phyloP scores from a whole-genome alignment of 2,888 invertebrate genomes.

The Dione vanillae region DNA sequence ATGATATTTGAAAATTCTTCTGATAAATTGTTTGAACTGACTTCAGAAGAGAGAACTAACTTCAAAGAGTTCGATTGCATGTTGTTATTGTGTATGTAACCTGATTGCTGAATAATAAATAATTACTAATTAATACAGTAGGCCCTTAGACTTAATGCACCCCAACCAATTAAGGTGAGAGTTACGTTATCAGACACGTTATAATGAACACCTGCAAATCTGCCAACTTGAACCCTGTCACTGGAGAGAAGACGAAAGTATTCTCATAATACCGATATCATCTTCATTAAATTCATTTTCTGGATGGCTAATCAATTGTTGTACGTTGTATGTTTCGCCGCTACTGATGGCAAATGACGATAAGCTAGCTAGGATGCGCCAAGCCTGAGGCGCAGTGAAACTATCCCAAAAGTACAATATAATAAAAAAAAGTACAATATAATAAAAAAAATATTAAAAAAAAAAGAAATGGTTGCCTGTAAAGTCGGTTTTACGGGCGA shows the following conservation, averaged over 20 bases:
- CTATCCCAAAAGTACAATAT: not conserved
- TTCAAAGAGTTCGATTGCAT: too few species aligned
- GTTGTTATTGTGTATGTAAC: too few species aligned
- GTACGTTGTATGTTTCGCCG: conserved; percentile 49
- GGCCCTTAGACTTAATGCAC: conserved; percentile 47
- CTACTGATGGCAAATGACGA: conserved; percentile 55
- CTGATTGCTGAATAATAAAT: too few species aligned
- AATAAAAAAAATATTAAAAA: too few species aligned
- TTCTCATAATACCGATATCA: conserved; percentile 63
- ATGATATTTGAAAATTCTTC: too few species aligned
- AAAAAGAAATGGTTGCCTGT: too few species aligned
- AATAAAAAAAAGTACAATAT: too few species aligned
- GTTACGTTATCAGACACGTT: conserved; percentile 57
- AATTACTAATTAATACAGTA: conserved; percentile 1
- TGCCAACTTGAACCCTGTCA: conserved; percentile 50
- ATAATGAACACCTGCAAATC: conserved; percentile 56
- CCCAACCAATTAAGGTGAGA: conserved; percentile 72
- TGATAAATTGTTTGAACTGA: too few species aligned
- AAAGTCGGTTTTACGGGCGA: too few species aligned
- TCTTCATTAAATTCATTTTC: conserved; percentile 38
- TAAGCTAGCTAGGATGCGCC: conserved; percentile 57
- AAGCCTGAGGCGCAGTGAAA: conserved; percentile 9
- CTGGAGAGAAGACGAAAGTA: conserved; percentile 49
- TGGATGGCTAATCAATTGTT: conserved; percentile 54
- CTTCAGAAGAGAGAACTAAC: too few species aligned